These are phyloP conservation scores for Adelognathus sp. DNA, from an alignment of 2,888 invertebrate genomes.

Conservation along the genomic window DNA sequence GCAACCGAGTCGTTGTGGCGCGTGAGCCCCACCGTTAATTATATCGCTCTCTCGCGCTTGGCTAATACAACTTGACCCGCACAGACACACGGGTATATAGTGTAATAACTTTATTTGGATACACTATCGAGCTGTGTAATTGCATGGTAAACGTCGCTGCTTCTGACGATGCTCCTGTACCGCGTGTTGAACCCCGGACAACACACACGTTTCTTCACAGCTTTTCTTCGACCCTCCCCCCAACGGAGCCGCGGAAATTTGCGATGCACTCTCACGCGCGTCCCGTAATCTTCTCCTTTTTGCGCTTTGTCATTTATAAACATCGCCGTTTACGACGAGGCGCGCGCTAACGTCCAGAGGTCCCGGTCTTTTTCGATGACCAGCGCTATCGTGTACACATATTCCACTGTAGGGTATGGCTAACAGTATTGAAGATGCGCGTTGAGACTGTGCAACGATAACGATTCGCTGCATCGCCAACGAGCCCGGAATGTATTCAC, in stretches of 20 bases:
- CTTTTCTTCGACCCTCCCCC: conserved; percentile 29
- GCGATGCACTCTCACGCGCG: background rate
- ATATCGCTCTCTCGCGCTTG: conserved; percentile 37
- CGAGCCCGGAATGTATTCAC: conserved; percentile 33
- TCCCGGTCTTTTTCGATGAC: background rate
- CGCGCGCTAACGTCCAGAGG: background rate
- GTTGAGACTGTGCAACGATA: background rate
- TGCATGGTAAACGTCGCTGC: conserved; percentile 61
- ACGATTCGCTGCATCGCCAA: conserved; percentile 31
- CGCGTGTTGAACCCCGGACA: background rate
- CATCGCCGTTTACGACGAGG: conserved; percentile 66
- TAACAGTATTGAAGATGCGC: background rate
- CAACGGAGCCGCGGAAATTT: background rate
- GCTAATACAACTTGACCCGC: conserved; percentile 66
- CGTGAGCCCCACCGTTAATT: background rate
- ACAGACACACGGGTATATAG: conserved; percentile 28
- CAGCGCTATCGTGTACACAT: background rate
- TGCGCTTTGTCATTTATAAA: conserved; percentile 59
- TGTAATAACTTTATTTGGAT: conserved; percentile 73
- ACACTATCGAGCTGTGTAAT: conserved; percentile 69
- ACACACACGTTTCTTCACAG: conserved; percentile 41
- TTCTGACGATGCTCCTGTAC: conserved; percentile 7
- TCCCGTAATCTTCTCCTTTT: background rate
- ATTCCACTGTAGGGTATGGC: background rate
- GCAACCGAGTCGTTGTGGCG: background rate